Base-by-base conservation (phyloP, 1,140 invertebrate genomes). In the Bursaphelenchus mucronatus region DNA sequence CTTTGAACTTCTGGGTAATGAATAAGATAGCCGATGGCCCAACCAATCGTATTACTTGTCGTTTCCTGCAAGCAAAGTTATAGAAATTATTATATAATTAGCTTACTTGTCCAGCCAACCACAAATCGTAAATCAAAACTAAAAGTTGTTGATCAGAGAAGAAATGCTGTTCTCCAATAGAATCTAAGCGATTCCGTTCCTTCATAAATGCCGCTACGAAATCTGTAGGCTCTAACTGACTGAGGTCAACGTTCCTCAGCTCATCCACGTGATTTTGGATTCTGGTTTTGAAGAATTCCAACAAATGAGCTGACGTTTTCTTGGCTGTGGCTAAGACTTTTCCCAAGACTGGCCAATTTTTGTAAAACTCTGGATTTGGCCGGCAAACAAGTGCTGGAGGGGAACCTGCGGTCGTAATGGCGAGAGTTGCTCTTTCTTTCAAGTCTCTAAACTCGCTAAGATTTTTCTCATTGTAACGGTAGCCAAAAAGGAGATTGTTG, bases 121-220 rank as follows among this genome's bases (percentile, higher is more conserved):
- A 59, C 11, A 59, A 54, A 54, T 59, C 57, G 3, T 50, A 59
- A 21, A 44, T 4, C 57, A 59, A 49, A 15, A 51, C 11, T 11
- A n/a, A 3, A 13, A 59, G 39, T 43, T 59, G 15, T 15, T 63
- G 11, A 41, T 55, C 19, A 61, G 56, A 15, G 15, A 63, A 63
- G 62, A 45, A 61, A 13, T 63, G 61, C 11, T 55, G 1, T n/a
- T 63, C 11, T 13, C 55, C 61, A 15, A 17, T 63, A 41, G 11
- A n/a, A 19, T n/a, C n/a, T 65, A 64, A n/a, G 3, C 61, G 13
- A 11, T 40, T 53, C 6, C 13, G 19, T 30, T 64, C 62, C 3
- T 41, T 21, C 58, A 64, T 46, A 40, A 46, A 64, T n/a, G 62
- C 62, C 10, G 13, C 13, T 3, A 66, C 43, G 62, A 40, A 64